These are phyloP conservation scores for Arion vulgaris DNA, from an alignment of 1,140 invertebrate genomes.

Conservation along the genomic window DNA sequence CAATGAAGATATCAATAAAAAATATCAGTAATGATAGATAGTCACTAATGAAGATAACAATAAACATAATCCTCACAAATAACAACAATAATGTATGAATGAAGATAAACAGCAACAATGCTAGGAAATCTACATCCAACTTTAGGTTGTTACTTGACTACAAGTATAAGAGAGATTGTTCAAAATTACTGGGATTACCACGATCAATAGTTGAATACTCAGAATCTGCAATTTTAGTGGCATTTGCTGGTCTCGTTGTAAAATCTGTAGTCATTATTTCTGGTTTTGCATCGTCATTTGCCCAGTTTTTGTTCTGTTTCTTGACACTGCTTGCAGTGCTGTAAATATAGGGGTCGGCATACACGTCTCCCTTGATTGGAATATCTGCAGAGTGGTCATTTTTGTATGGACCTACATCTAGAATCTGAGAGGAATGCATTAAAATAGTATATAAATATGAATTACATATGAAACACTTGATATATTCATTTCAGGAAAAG, in stretches of 20 bases:
- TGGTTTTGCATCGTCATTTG: neutral
- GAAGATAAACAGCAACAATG: too few relatives aligned
- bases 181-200: neutral
- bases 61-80: too few relatives aligned
- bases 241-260: neutral
- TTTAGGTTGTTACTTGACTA: neutral
- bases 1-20: too few relatives aligned
- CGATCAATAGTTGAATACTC: neutral
- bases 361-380: slow-evolving; percentile 18
- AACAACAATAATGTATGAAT: too few relatives aligned
- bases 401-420: slow-evolving; percentile 15
- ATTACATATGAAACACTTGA: too few relatives aligned
- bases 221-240: neutral
- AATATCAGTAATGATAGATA: too few relatives aligned
- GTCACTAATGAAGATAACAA: too few relatives aligned
- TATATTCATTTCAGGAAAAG: too few relatives aligned
- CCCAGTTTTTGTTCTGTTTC: neutral
- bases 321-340: neutral
- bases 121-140: too few relatives aligned
- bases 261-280: neutral
- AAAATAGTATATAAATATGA: too few relatives aligned
- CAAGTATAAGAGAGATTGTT: neutral
- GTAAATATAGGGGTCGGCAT: slow-evolving; percentile 10
- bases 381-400: neutral
- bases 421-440: neutral